Evolutionary conservation across 2,113 vertebrate species (phyloP).

Genomic region (Daboia siamensis): DNA sequence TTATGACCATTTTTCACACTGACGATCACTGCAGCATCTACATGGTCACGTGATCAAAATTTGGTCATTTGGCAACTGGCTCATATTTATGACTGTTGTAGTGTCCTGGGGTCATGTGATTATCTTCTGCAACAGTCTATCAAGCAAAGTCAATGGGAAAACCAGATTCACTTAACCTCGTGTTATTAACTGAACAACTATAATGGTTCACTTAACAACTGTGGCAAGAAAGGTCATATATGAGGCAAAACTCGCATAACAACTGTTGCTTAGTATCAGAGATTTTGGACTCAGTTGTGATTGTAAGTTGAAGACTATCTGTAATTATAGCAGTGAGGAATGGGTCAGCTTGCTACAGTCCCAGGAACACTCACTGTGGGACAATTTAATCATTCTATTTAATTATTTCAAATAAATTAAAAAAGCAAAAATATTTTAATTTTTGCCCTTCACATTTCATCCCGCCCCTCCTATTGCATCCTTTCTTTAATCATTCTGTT

Average conservation of each 20-base stretch:
- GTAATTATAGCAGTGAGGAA: not conserved
- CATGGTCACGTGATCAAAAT: not conserved
- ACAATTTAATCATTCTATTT: too few species aligned
- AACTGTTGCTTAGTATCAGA: not conserved
- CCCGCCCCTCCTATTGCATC: too few species aligned
- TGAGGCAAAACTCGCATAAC: not conserved
- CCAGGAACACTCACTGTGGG: too few species aligned
- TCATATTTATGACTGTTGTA: not conserved
- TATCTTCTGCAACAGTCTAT: not conserved
- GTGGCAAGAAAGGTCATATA: not conserved
- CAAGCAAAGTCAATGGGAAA: not conserved
- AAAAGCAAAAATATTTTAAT: too few species aligned
- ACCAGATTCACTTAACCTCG: not conserved
- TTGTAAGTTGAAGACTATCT: not conserved
- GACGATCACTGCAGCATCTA: not conserved
- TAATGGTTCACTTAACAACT: not conserved
- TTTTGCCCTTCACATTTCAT: too few species aligned
- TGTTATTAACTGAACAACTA: not conserved
- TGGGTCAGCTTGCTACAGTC: too few species aligned
- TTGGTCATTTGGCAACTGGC: not conserved
- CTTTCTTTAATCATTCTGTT: too few species aligned
- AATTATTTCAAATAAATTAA: too few species aligned
- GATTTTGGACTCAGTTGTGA: not conserved
- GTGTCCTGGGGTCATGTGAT: not conserved
- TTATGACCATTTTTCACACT: not conserved